Evolutionary conservation across 2,888 invertebrate species (phyloP).

Genomic region (Prosopocoilus inquinatus): DNA sequence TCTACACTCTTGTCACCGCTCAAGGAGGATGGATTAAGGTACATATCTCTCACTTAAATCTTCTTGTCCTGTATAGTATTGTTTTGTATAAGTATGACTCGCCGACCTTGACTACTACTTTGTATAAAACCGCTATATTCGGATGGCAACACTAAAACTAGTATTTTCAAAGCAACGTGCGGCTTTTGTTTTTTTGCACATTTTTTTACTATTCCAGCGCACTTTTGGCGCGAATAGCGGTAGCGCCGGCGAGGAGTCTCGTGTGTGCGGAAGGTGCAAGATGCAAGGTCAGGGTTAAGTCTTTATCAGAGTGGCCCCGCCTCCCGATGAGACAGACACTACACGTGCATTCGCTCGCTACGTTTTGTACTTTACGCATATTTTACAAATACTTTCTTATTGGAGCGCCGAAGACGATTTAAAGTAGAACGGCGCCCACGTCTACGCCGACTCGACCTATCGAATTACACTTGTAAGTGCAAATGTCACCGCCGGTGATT

Average conservation of each 20-base stretch:
- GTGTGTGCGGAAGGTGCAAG: conserved; percentile 43
- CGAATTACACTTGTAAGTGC: too few species aligned
- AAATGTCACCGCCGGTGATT: too few species aligned
- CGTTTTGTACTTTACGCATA: too few species aligned
- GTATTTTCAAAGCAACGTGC: neutral
- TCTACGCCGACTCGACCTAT: too few species aligned
- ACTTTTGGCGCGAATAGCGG: conserved; percentile 16
- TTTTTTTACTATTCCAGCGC: conserved; percentile 1
- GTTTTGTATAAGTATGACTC: conserved; percentile 14
- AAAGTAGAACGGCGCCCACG: too few species aligned
- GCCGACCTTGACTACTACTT: conserved; percentile 27
- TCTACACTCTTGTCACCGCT: conserved; percentile 89
- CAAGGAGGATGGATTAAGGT: conserved; percentile 96
- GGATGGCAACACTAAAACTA: conserved; percentile 14
- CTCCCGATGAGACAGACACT: conserved; percentile 23
- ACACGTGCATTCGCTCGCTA: conserved; percentile 21
- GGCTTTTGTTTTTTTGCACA: neutral
- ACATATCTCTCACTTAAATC: conserved; percentile 35
- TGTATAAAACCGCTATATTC: conserved; percentile 20
- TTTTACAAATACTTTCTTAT: too few species aligned
- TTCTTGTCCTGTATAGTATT: conserved; percentile 1
- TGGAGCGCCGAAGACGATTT: too few species aligned
- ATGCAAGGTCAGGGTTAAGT: conserved; percentile 51
- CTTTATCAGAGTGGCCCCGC: conserved; percentile 30
- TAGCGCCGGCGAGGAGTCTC: conserved; percentile 16